phyloP scores from a whole-genome alignment of 2,888 invertebrate genomes.

The Drosophila fungiperda region DNA sequence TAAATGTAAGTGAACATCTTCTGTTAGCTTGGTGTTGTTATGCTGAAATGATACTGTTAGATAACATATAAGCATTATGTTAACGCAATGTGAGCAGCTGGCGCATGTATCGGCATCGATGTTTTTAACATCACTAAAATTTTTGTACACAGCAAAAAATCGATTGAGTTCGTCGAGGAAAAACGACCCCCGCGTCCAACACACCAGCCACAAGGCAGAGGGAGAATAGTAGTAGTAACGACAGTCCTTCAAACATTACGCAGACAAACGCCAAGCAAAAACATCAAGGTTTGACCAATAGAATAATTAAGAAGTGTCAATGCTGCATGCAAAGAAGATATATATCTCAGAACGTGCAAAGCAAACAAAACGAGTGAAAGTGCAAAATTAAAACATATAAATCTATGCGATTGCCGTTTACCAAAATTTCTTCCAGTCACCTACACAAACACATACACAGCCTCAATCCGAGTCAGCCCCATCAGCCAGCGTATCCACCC shows the following conservation, averaged over 20 bases:
- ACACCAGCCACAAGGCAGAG: constrained; percentile 64
- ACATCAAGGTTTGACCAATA: constrained; percentile 59
- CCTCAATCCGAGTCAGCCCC: constrained; percentile 32
- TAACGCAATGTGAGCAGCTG: constrained; percentile 27
- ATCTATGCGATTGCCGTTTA: constrained; percentile 49
- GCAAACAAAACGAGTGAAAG: constrained; percentile 72
- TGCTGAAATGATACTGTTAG: constrained; percentile 14
- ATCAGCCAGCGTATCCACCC: constrained; percentile 52
- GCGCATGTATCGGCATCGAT: constrained; percentile 29
- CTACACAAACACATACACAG: constrained; percentile 18
- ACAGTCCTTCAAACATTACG: constrained; percentile 77
- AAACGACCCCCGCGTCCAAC: constrained; percentile 72
- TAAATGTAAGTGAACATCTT: not conserved
- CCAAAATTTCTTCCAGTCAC: constrained; percentile 60
- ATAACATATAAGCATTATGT: constrained; percentile 15
- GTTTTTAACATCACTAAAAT: constrained; percentile 50
- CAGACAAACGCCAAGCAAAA: constrained; percentile 55
- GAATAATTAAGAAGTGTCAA: constrained; percentile 34
- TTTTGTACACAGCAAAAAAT: constrained; percentile 74
- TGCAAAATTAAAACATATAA: constrained; percentile 57
- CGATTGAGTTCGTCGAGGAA: constrained; percentile 65
- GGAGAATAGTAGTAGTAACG: constrained; percentile 78
- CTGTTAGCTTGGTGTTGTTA: not conserved
- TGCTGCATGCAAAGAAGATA: constrained; percentile 31
- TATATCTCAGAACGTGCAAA: constrained; percentile 63